phyloP scores from a whole-genome alignment of 2,113 vertebrate genomes.

The Gavialis gangeticus region DNA sequence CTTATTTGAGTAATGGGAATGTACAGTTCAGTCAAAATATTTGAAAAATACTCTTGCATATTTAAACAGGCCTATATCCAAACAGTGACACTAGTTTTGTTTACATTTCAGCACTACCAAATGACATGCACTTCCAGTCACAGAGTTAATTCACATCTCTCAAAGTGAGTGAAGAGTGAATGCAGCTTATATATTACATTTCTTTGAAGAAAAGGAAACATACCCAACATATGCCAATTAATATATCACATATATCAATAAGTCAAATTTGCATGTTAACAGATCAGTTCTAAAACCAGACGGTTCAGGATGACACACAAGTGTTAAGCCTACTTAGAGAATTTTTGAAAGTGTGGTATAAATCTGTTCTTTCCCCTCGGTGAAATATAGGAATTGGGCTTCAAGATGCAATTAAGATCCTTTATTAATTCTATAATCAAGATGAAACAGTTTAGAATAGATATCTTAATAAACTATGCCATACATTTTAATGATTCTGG shows the following conservation, averaged over 20 bases:
- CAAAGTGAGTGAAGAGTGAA: neutral
- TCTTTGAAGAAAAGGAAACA: neutral
- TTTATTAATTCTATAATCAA: neutral
- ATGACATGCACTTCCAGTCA: neutral
- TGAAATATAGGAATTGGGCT: neutral
- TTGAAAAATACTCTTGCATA: neutral
- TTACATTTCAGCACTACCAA: slow-evolving; percentile 16
- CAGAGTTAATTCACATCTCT: neutral
- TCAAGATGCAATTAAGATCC: neutral
- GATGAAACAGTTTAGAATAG: neutral
- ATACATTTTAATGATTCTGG: neutral
- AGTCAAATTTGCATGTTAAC: neutral
- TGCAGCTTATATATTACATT: neutral
- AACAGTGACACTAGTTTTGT: neutral
- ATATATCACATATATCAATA: slow-evolving; percentile 2
- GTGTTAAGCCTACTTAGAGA: neutral
- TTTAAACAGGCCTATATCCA: slow-evolving; percentile 8
- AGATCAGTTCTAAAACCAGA: neutral
- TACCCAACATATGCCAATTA: neutral
- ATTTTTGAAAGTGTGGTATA: neutral
- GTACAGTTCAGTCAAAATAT: neutral
- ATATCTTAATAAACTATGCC: neutral
- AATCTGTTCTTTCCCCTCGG: neutral
- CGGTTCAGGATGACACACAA: neutral
- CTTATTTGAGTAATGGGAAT: neutral